Conservation (phyloP, 2,888 invertebrate genomes). For the Saturnia japonica region DNA sequence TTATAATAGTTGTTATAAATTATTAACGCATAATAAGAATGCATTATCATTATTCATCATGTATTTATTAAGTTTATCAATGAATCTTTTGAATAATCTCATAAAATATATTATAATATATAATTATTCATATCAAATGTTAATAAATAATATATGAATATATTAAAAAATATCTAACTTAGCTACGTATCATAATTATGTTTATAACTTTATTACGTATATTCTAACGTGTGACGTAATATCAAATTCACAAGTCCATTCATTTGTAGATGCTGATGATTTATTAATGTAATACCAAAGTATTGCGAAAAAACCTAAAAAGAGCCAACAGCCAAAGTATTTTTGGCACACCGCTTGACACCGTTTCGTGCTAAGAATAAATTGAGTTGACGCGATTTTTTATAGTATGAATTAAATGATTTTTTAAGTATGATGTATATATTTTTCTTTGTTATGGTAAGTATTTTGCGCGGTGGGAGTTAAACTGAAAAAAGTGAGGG, state of each 20-base stretch:
- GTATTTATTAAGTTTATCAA: not conserved
- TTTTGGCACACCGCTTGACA: conserved; percentile 34
- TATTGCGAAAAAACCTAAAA: conserved; percentile 30
- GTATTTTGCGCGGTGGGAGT: too few species aligned
- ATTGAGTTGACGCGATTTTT: conserved; percentile 18
- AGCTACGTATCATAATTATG: not conserved
- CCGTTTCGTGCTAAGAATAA: conserved; percentile 38
- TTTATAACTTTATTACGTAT: not conserved
- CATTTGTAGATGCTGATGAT: conserved; percentile 17
- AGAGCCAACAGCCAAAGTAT: conserved; percentile 30
- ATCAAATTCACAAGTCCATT: not conserved
- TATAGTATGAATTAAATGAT: not conserved
- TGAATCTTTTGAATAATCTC: not conserved
- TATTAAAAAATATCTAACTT: not conserved
- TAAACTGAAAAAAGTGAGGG: too few species aligned
- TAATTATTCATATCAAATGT: not conserved
- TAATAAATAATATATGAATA: not conserved
- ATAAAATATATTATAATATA: not conserved
- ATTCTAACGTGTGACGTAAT: not conserved
- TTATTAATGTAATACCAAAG: conserved; percentile 14
- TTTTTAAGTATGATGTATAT: not conserved
- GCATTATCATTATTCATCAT: not conserved
- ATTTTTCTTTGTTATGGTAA: not conserved
- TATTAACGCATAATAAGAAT: not conserved
- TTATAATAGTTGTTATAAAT: not conserved